Base-by-base conservation (phyloP, 2,888 invertebrate genomes). In the Rhingia campestris region DNA sequence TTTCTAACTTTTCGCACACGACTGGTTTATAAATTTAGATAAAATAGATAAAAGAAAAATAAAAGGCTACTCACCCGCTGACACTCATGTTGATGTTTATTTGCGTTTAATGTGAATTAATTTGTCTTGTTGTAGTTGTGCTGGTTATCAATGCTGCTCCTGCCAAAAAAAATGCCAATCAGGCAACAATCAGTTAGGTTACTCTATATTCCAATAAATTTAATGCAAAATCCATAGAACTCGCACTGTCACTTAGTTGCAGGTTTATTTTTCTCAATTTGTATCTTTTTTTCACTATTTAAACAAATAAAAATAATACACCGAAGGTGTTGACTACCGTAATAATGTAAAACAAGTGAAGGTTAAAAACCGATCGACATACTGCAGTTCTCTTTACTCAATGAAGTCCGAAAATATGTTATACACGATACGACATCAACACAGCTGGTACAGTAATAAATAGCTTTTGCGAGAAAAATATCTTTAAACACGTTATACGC, bases 401-500 rank as follows among this genome's bases (percentile, higher is more conserved):
- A 51, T 64, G 70, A 81, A 53, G 47, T 70, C 32, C 14, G 70
- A 22, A 54, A 70, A 76, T 70, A 81, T n/a, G n/a, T n/a, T n/a
- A n/a, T 59, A 75, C 61, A 69, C 35, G 2, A n/a, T 14, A 6
- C n/a, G 2, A n/a, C 43, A 56, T 30, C 47, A 58, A 51, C 69
- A 75, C 70, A 81, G 81, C 76, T 81, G 64, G 49, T 22, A 77
- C 35, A 12, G 59, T 41, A 81, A 72, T 72, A 76, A 76, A 66
- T 70, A 70, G 70, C 76, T 81, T 81, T 63, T 9, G 63, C 37
- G 37, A 66, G 66, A 22, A 70, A 54, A 35, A 12, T 39, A 66
- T 33, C 6, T 22, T 43, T 53, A 12, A 32, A 37, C 53, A 47
- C 51, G 45, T 30, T 64, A 7, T 45, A 45, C 10, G 47, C 37